Conservation (phyloP, 2,888 invertebrate species). For the Drosophila phalerata region DNA sequence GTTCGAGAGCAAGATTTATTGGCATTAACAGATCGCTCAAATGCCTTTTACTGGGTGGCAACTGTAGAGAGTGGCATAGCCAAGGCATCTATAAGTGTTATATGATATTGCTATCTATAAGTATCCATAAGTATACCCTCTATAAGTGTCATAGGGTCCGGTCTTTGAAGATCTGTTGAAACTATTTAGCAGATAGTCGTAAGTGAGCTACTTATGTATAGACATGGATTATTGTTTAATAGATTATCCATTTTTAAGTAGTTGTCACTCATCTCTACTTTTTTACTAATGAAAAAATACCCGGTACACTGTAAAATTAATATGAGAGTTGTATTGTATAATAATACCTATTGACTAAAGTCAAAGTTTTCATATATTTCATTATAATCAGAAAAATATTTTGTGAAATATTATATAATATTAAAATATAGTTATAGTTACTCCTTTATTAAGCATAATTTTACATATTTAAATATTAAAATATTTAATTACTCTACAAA, state of each 20-base stretch:
- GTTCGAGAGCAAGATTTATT: constrained; percentile 76
- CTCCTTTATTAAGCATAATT: too few relatives aligned
- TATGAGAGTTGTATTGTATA: not conserved
- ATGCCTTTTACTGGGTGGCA: constrained; percentile 79
- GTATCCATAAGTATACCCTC: constrained; percentile 7
- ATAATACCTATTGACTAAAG: not conserved
- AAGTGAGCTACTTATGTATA: constrained; percentile 11
- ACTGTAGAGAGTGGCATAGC: constrained; percentile 51
- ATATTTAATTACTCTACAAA: too few relatives aligned
- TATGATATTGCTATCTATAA: not conserved
- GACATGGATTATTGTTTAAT: constrained; percentile 1
- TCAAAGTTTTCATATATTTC: too few relatives aligned
- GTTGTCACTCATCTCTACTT: constrained; percentile 2
- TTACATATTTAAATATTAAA: too few relatives aligned
- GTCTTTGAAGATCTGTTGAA: constrained; percentile 3
- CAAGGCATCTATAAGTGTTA: constrained; percentile 15
- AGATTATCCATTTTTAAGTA: not conserved
- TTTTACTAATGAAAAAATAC: not conserved
- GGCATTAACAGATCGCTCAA: constrained; percentile 73
- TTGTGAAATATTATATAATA: too few relatives aligned
- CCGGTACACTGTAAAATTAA: not conserved
- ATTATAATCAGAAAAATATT: too few relatives aligned
- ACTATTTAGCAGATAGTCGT: constrained; percentile 3
- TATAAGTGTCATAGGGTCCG: constrained; percentile 3
- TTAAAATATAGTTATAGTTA: too few relatives aligned